Conservation (phyloP, 2,888 invertebrate species). For the Anthoptus insignis region DNA sequence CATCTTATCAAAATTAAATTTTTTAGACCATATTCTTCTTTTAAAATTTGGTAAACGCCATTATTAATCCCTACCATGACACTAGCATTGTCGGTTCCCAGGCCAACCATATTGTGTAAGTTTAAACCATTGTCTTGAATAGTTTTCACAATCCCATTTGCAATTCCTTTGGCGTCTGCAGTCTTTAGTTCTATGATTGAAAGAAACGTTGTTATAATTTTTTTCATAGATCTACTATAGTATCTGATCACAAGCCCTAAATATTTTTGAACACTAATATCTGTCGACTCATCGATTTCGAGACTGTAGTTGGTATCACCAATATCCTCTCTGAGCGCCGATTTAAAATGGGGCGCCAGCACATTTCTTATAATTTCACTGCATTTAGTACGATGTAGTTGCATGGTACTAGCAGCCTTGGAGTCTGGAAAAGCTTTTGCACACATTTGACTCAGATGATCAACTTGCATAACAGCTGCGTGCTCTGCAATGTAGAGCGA, state of each 20-base stretch:
- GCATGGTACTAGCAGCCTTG: constrained; percentile 27
- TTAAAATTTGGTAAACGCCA: not conserved
- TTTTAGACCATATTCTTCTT: not conserved
- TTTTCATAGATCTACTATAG: constrained; percentile 18
- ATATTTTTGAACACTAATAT: constrained; percentile 13
- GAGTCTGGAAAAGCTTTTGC: constrained; percentile 25
- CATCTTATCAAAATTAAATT: constrained; percentile 20
- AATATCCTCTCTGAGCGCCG: constrained; percentile 15
- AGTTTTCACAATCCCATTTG: constrained; percentile 16
- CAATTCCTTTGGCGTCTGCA: constrained; percentile 29
- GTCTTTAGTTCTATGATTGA: constrained; percentile 20
- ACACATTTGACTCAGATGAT: constrained; percentile 29
- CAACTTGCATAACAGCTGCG: constrained; percentile 22
- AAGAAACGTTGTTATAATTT: constrained; percentile 16
- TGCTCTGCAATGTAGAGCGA: constrained; percentile 37
- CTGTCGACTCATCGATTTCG: not conserved
- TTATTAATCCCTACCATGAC: not conserved
- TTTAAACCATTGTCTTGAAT: constrained; percentile 20
- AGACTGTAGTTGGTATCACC: not conserved
- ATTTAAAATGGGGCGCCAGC: not conserved
- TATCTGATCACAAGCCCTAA: constrained; percentile 36
- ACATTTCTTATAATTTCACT: constrained; percentile 37
- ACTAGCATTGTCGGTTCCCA: constrained; percentile 48
- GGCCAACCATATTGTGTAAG: constrained; percentile 38
- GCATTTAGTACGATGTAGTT: constrained; percentile 44